These are phyloP conservation scores for Adelges cooleyi DNA, from an alignment of 1,140 invertebrate genomes.

Conservation along the genomic window DNA sequence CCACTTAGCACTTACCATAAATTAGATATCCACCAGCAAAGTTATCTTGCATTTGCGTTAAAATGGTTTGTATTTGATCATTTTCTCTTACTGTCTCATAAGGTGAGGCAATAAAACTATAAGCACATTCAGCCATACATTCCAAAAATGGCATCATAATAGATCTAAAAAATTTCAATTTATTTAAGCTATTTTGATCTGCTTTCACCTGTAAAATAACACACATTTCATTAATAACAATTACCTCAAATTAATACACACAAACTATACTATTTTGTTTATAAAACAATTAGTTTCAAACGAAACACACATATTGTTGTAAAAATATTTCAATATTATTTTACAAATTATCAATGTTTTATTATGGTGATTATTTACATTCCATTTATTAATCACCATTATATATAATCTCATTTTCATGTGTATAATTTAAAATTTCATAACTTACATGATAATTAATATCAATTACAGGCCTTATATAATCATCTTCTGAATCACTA, in stretches of 20 bases:
- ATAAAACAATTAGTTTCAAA: too few species aligned
- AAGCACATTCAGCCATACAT: constrained; percentile 23
- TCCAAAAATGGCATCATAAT: constrained; percentile 23
- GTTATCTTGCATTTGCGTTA: constrained; percentile 10
- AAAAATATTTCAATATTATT: too few species aligned
- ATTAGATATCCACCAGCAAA: neutral
- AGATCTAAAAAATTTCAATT: constrained; percentile 2
- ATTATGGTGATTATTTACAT: too few species aligned
- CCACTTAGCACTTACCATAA: neutral
- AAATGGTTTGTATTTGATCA: constrained; percentile 4
- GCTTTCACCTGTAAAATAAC: neutral
- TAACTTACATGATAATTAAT: neutral
- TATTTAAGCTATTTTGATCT: neutral
- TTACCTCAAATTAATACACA: too few species aligned
- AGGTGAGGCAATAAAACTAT: neutral
- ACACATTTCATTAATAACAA: too few species aligned
- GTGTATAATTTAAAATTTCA: too few species aligned
- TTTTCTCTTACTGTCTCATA: neutral
- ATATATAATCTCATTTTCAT: too few species aligned
- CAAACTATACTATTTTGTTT: too few species aligned
- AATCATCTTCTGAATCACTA: constrained; percentile 12
- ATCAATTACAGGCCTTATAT: neutral
- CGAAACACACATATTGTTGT: too few species aligned
- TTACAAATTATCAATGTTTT: too few species aligned
- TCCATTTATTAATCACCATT: too few species aligned